Evolutionary conservation across 1,140 invertebrate species (phyloP), one percentile per base, ranked within the genome.

Genomic region (Samia ricini): DNA sequence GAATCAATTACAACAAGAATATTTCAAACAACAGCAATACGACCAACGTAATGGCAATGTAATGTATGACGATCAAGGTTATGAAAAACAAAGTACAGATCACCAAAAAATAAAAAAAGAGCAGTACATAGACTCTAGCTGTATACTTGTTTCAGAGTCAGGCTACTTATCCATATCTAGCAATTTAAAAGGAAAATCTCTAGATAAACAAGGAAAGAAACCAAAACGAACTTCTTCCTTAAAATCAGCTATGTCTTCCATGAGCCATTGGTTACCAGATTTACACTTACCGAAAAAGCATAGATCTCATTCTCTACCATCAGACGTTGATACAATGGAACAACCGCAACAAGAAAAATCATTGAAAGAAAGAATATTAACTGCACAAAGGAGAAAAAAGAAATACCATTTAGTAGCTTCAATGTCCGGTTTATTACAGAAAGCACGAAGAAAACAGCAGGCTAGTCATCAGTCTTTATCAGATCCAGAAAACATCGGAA

Each of bases 181-280:
- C 19, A 94, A 95, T 76, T 90, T 94, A 20, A 95, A 94, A 81
- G 71, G 79, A 61, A 89, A 91, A 71, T 51, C 75, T 18, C 92
- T 94, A 74, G 92, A 93, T 68, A 94, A 94, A 81, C 70, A 91
- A 52, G 70, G 78, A 3, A 95, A 95, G 84, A 95, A 96, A 80
- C 91, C 94, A 24, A 94, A 94, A 83, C 81, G 94, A 63, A 93
- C 93, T n/a, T 95, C 94, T 2, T 95, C 94, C 1, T 77, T 96
- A 49, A 95, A 95, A 86, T 94, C 94, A 49, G 96, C 95, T 0
- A 95, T 97, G 94, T 95, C 92, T 76, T 95, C 95, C 1, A 93
- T 96, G 72, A 95, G 93, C 74, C 94, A 94, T 74, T 95, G 96
- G 93, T 84, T 97, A 26, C 96, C 96, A 0, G 95, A 96, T 79